Base-by-base conservation (phyloP, 2,797 vertebrate species). In the Thalassophryne amazonica region DNA sequence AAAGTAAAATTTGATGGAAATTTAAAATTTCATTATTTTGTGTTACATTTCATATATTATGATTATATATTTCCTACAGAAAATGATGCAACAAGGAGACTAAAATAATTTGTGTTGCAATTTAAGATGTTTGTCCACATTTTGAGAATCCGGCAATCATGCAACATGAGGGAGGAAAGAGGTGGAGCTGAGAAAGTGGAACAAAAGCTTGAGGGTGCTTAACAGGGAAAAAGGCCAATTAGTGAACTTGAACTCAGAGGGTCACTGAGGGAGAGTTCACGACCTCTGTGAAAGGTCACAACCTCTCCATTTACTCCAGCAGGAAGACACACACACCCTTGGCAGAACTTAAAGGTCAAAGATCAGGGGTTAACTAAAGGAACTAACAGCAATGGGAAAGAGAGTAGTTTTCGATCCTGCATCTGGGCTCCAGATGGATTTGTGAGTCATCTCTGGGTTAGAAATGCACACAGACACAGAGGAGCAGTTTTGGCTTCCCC, bases 351-450 rank as follows among this genome's bases (percentile, higher is more conserved):
- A 8, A 40, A 63, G 69, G 80, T 78, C 64, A 76, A 56, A 69
- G 80, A 7, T 84, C 78, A 74, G n/a, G 58, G 77, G 80, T 84
- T 84, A 86, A 85, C 80, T 83, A 72, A 81, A 78, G 84, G 78
- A 72, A 85, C 78, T 60, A 69, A 78, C 53, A 49, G 61, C 55
- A 39, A 74, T 69, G 57, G 48, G 37, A 31, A 67, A 55, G 57
- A 39, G 58, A 62, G 63, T 6, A 38, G 61, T 35, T 69, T 76
- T 79, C 71, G 59, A 81, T 75, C 71, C 65, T 86, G 74, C 85
- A 86, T 87, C 78, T 87, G 85, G 81, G 62, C 71, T 79, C 83
- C 85, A 87, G 85, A 87, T 87, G 85, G 39, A 78, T 74, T 79
- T 65, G 57, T 85, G 80, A 86, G 84, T 86, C 84, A 86, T 85